Conservation (phyloP, 2,888 invertebrate genomes). For the Junonia oenone region DNA sequence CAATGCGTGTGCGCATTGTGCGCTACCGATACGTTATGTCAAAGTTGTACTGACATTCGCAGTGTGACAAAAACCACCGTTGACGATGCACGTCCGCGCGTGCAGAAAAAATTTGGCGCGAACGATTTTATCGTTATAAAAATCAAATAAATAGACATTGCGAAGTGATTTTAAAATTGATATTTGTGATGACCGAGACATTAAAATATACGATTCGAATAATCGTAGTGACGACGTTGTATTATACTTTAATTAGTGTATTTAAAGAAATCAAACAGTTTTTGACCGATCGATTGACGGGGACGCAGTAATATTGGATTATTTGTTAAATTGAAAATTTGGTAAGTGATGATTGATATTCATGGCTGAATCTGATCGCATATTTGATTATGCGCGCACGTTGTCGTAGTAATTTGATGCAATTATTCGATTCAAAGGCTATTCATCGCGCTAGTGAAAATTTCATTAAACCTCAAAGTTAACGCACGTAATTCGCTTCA, state of each 20-base stretch:
- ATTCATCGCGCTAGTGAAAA: not conserved
- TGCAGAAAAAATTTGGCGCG: constrained; percentile 39
- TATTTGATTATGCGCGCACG: not conserved
- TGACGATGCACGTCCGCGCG: constrained; percentile 36
- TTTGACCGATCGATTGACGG: constrained; percentile 40
- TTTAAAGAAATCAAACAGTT: constrained; percentile 59
- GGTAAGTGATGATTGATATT: constrained; percentile 28
- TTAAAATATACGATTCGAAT: constrained; percentile 54
- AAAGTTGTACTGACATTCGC: constrained; percentile 37
- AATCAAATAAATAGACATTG: too few relatives aligned
- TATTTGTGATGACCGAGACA: constrained; percentile 62
- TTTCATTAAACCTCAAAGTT: not conserved
- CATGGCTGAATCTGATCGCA: not conserved
- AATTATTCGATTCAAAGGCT: not conserved
- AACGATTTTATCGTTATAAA: constrained; percentile 29
- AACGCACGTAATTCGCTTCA: not conserved
- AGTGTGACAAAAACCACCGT: constrained; percentile 49
- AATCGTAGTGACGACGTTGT: constrained; percentile 55
- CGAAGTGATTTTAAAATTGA: constrained; percentile 7
- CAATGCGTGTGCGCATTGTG: constrained; percentile 66
- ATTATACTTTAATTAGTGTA: constrained; percentile 58
- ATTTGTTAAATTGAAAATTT: constrained; percentile 27
- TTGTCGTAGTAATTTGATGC: not conserved
- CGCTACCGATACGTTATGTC: constrained; percentile 36
- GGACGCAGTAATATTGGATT: constrained; percentile 37